Conservation (phyloP, 1,140 invertebrate genomes). For the Drosophila nasuta region DNA sequence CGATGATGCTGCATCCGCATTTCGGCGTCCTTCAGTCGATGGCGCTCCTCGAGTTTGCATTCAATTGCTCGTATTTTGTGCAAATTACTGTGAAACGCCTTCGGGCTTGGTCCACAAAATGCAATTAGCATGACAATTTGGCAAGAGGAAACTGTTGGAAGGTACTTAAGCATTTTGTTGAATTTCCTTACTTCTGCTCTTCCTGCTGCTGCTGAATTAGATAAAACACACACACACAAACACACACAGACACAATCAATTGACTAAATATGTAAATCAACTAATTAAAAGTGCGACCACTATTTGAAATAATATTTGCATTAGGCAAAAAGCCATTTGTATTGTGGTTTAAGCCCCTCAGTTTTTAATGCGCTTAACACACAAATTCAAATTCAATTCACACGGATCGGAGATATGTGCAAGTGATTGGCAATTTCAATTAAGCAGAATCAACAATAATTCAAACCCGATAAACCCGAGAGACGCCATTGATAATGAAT, state of each 20-base stretch:
- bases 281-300: slow-evolving; percentile 47
- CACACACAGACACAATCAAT: background rate
- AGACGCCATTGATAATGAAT: slow-evolving; percentile 2
- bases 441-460: slow-evolving; percentile 62
- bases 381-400: slow-evolving; percentile 22
- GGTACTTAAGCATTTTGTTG: slow-evolving; percentile 40
- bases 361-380: slow-evolving; percentile 23
- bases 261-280: slow-evolving; percentile 27
- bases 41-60: slow-evolving; percentile 34
- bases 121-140: slow-evolving; percentile 71
- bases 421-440: slow-evolving; percentile 55
- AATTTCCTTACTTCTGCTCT: slow-evolving; percentile 10
- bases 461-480: background rate
- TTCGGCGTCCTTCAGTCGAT: slow-evolving; percentile 32
- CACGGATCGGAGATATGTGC: slow-evolving; percentile 22
- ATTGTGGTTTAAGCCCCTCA: slow-evolving; percentile 17
- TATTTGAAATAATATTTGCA: slow-evolving; percentile 59
- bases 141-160: background rate
- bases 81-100: slow-evolving; percentile 58
- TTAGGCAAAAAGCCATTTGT: slow-evolving; percentile 32
- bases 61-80: slow-evolving; percentile 45
- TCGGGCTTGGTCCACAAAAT: slow-evolving; percentile 58
- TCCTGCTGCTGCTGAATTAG: background rate
- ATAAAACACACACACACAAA: background rate
- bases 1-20: slow-evolving; percentile 23